phyloP scores from a whole-genome alignment of 2,113 vertebrate species.

The Gambusia holbrooki region DNA sequence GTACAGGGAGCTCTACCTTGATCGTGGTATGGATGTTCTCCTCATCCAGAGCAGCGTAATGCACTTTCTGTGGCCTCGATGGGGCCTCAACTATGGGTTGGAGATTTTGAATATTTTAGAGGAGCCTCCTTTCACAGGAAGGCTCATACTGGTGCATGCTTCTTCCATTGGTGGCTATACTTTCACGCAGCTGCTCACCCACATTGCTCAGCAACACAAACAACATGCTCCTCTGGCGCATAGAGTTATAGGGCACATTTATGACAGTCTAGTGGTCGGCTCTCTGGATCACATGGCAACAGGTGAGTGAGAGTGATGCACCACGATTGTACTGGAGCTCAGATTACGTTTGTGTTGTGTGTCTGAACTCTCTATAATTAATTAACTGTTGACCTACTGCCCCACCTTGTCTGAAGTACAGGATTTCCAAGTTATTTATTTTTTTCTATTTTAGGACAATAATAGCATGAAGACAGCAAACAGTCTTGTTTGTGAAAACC shows the following conservation, averaged over 20 bases:
- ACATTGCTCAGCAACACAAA: slow-evolving; percentile 36
- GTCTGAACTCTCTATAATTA: slow-evolving; percentile 55
- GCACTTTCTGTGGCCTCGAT: slow-evolving; percentile 74
- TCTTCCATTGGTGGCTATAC: slow-evolving; percentile 72
- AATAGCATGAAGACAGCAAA: no score
- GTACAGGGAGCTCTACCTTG: slow-evolving; percentile 68
- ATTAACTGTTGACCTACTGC: slow-evolving; percentile 23
- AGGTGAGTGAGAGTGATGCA: slow-evolving; percentile 58
- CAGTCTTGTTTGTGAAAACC: no score
- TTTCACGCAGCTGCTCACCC: slow-evolving; percentile 66
- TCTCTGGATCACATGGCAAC: slow-evolving; percentile 71
- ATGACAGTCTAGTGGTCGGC: slow-evolving; percentile 73
- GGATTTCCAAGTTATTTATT: background rate
- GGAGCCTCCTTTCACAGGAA: slow-evolving; percentile 52
- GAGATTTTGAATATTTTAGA: slow-evolving; percentile 65
- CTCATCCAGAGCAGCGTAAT: slow-evolving; percentile 53
- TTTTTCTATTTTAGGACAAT: background rate
- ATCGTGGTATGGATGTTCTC: slow-evolving; percentile 65
- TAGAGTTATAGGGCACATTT: slow-evolving; percentile 64
- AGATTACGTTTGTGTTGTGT: slow-evolving; percentile 41
- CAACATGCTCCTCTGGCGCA: slow-evolving; percentile 24
- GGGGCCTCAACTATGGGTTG: slow-evolving; percentile 62
- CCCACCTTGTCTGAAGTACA: slow-evolving; percentile 19
- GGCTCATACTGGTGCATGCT: slow-evolving; percentile 61
- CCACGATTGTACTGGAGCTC: slow-evolving; percentile 8